Percentiles rank a stretch among this genome's conserved stretches.
Evolutionary conservation across 1,140 invertebrate species (phyloP).

Genomic region (Panonychus citri): DNA sequence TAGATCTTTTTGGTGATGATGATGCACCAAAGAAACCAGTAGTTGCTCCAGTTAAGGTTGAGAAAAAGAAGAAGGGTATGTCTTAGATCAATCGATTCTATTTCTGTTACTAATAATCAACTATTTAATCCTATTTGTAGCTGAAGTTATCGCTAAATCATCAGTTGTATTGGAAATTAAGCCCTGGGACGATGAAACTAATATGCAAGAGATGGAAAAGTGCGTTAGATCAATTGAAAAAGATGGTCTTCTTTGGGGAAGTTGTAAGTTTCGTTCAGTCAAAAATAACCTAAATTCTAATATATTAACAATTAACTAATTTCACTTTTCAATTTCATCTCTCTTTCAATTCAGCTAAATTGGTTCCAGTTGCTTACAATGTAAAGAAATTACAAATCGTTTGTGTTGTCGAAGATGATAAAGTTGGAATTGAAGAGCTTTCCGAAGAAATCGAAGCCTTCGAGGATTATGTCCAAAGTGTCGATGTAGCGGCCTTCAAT

Average conservation of each 20-base stretch:
- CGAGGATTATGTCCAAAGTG: conserved; percentile 65
- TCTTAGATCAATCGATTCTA: background rate
- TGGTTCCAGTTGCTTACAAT: conserved; percentile 78
- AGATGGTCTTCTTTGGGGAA: conserved; percentile 76
- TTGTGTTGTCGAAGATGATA: conserved; percentile 85
- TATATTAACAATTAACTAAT: no score
- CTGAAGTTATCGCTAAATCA: conserved; percentile 57
- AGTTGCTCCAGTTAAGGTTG: background rate
- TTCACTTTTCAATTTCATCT: background rate
- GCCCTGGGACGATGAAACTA: conserved; percentile 94
- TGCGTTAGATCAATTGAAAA: conserved; percentile 47
- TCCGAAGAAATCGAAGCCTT: conserved; percentile 62
- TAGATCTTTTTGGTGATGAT: conserved; percentile 77
- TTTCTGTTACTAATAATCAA: background rate
- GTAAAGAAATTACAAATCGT: conserved; percentile 82
- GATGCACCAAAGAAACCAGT: background rate
- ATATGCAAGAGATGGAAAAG: conserved; percentile 62
- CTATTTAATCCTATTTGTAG: background rate
- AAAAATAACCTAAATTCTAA: background rate
- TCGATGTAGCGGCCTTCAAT: conserved; percentile 88
- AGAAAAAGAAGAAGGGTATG: conserved; percentile 5
- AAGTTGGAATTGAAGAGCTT: conserved; percentile 65
- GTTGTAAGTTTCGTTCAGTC: background rate
- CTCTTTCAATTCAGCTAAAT: conserved; percentile 29
- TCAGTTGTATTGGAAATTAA: conserved; percentile 82